Base-by-base conservation (phyloP, 2,113 vertebrate species). In the Cyprinodon brontotheroides region DNA sequence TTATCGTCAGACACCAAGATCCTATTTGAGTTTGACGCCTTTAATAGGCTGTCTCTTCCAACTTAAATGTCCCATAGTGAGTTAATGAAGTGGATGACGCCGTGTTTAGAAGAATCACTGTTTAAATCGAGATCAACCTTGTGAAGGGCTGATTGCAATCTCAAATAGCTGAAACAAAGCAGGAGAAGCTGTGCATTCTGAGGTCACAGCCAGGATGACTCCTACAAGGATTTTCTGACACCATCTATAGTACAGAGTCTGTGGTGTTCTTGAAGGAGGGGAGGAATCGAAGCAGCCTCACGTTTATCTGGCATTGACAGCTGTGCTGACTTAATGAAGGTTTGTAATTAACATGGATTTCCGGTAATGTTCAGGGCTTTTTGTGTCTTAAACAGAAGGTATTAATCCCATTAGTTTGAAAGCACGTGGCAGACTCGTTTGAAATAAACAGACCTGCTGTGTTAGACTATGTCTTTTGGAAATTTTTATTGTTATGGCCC, bases 281-380 rank as follows among this genome's bases (percentile, higher is more conserved):
- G 78, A 79, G 91, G 86, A 91, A 92, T 94, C 90, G 95, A 96
- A 91, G 81, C 48, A 12, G 91, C 82, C 81, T 77, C 83, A 80
- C 84, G 92, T 95, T 95, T 95, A 95, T 95, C 94, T 96, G 77
- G 71, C 92, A 87, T 95, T 86, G 93, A 94, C 96, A 96, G 94
- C 94, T 96, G 94, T 93, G 86, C 87, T 67, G 77, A 93, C 87
- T 93, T 95, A 96, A 96, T 95, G 89, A 93, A 92, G 86, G 89
- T 92, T 94, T 93, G 89, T 91, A 95, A 96, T 95, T 95, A 93
- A 91, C 89, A 94, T 95, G 91, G 92, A 95, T 95, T 96, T 95
- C 92, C 93, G 77, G 90, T 93, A 95, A 95, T 93, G 92, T 87
- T 92, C 83, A 74, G 37, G 78, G 91, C 89, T 95, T 93, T 29